These are phyloP conservation scores for Ormyrus nitidulus DNA, from an alignment of 2,888 invertebrate species.

Conservation along the genomic window DNA sequence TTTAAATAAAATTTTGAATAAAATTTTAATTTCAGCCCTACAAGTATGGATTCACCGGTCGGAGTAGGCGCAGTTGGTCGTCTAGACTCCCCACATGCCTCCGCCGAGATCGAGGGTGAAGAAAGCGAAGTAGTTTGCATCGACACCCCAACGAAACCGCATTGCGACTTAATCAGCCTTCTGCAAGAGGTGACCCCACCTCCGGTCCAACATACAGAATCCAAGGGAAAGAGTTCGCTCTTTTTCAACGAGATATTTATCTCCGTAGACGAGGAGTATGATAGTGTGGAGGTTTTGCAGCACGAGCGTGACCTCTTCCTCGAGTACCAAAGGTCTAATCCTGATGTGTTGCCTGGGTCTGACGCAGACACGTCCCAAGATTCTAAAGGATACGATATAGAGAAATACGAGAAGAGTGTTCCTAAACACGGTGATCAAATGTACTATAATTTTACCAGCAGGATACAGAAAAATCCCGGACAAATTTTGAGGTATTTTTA, in stretches of 20 bases:
- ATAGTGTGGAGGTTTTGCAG: conserved; percentile 75
- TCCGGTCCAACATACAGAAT: conserved; percentile 74
- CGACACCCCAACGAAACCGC: conserved; percentile 85
- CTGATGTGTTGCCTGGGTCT: conserved; percentile 53
- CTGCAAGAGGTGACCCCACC: conserved; percentile 81
- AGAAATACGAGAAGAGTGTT: conserved; percentile 86
- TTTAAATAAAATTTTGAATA: conserved; percentile 7
- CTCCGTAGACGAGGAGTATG: conserved; percentile 79
- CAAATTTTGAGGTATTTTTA: conserved; percentile 86
- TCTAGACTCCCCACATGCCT: conserved; percentile 79
- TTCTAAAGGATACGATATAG: conserved; percentile 75
- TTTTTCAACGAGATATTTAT: conserved; percentile 79
- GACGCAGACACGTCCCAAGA: conserved; percentile 62
- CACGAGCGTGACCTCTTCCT: conserved; percentile 81
- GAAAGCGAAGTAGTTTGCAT: conserved; percentile 87
- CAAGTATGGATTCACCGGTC: conserved; percentile 71
- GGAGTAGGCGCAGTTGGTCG: conserved; percentile 78
- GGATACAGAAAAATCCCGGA: conserved; percentile 85
- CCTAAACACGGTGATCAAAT: conserved; percentile 89
- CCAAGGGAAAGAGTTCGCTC: conserved; percentile 69
- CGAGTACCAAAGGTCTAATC: conserved; percentile 78
- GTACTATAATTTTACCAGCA: conserved; percentile 87
- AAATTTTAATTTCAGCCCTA: conserved; percentile 63
- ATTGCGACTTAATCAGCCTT: conserved; percentile 82
- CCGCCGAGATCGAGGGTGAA: conserved; percentile 90